These are phyloP conservation scores for Hyppa rectilinea DNA, from an alignment of 2,888 invertebrate genomes.

Conservation along the genomic window DNA sequence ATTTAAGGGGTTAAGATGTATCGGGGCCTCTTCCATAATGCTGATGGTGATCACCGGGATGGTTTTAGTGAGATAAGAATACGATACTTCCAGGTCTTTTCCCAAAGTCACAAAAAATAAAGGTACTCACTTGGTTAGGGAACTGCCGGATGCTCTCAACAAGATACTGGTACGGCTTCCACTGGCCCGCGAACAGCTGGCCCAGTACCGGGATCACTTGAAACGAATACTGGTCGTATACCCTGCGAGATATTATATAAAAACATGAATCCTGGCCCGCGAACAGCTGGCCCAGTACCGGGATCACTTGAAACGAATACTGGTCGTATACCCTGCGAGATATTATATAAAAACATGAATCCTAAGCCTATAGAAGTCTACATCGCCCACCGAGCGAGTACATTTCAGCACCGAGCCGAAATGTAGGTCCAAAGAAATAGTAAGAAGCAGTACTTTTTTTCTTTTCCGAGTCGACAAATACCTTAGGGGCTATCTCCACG, in stretches of 20 bases:
- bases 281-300: constrained; percentile 98
- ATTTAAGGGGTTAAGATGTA: no score
- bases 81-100: no score
- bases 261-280: constrained; percentile 95
- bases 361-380: not conserved
- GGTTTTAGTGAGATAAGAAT: no score
- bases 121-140: constrained; percentile 94
- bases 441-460: no score
- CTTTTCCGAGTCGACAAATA: no score
- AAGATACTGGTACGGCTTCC: constrained; percentile 99
- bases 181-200: constrained; percentile 97
- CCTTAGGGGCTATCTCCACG: no score
- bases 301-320: constrained; percentile 99
- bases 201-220: constrained; percentile 99
- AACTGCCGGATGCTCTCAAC: constrained; percentile 99
- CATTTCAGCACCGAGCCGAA: not conserved
- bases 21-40: no score
- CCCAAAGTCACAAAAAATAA: no score
- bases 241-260: constrained; percentile 91
- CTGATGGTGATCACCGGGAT: no score
- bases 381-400: no score
- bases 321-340: constrained; percentile 96
- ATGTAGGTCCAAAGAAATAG: not conserved
- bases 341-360: no score
- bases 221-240: constrained; percentile 99